phyloP scores from a whole-genome alignment of 2,888 invertebrate genomes.

The Drosophila niveifrons region DNA sequence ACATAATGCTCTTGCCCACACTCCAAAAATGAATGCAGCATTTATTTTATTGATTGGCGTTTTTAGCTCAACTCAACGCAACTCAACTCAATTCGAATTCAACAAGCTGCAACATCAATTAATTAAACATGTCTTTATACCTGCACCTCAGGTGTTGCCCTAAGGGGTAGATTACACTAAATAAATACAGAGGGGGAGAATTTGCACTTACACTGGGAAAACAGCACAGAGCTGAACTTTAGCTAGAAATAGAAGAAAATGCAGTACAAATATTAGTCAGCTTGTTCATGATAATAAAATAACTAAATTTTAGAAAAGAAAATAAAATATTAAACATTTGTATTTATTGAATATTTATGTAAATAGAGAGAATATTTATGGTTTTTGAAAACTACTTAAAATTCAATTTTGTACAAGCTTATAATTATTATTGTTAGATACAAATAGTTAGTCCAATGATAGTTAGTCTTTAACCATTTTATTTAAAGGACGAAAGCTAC shows the following conservation, averaged over 20 bases:
- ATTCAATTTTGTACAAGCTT: too few species aligned
- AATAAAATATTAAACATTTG: too few species aligned
- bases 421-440: too few species aligned
- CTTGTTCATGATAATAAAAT: too few species aligned
- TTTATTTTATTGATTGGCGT: constrained; percentile 40
- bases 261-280: too few species aligned
- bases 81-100: constrained; percentile 4
- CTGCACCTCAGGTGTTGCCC: not conserved
- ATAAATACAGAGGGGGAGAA: not conserved
- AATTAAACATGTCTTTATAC: constrained; percentile 21
- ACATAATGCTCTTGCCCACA: constrained; percentile 28
- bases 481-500: too few species aligned
- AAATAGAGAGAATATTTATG: too few species aligned
- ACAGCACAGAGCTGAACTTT: not conserved
- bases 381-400: too few species aligned
- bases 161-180: constrained; percentile 16
- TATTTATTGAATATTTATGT: too few species aligned
- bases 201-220: not conserved
- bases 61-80: constrained; percentile 17
- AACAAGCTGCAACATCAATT: constrained; percentile 28
- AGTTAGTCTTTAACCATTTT: too few species aligned
- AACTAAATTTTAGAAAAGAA: too few species aligned
- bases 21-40: constrained; percentile 35
- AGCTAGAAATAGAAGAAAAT: not conserved
- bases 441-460: too few species aligned